Evolutionary conservation across 2,113 vertebrate genomes (phyloP), one percentile per base, ranked within the genome.

Genomic region (Prionailurus viverrinus): DNA sequence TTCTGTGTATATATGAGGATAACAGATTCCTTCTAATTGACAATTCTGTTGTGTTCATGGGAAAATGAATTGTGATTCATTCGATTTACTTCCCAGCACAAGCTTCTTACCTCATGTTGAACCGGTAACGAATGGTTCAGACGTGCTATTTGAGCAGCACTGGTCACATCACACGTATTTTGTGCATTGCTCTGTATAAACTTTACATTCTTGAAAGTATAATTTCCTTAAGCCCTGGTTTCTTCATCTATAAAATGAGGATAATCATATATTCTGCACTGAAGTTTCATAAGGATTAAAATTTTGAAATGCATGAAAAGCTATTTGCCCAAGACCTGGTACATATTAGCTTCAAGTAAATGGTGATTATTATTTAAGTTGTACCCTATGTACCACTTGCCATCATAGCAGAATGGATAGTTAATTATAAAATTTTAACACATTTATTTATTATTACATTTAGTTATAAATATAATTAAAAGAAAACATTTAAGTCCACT

Each of bases 1-100:
- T 90, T 93, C 61, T 90, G 23, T 48, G 80, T 36, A 36, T 66
- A 33, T 55, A 89, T 27, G 25, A 74, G 53, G 45, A 80, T 93
- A 80, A 45, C 31, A 39, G 85, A 68, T 8, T 53, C 21, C 80
- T 83, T 93, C 79, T 93, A 71, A 33, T 53, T 85, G 74, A 81
- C 65, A 66, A n/a, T 89, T 73, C 84, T 79, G 27, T 85, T 58
- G 33, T 79, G 53, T 51, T 95, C 80, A 89, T 48, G 13, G 58
- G 79, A 92, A 51, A 36, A 89, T 48, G 12, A 84, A 45, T 51
- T 89, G 79, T 91, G 79, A 93, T 95, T 29, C 27, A 31, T 80
- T 84, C 63, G 11, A 89, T 55, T 92, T 82, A 65, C 16, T 65
- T 86, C 29, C 29, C 18, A n/a, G 31, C 16, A 78, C 13, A 68